Percentiles rank a stretch among this genome's conserved stretches.
These are phyloP conservation scores for Helicoverpa assulta DNA, from an alignment of 2,888 invertebrate species.

Conservation along the genomic window DNA sequence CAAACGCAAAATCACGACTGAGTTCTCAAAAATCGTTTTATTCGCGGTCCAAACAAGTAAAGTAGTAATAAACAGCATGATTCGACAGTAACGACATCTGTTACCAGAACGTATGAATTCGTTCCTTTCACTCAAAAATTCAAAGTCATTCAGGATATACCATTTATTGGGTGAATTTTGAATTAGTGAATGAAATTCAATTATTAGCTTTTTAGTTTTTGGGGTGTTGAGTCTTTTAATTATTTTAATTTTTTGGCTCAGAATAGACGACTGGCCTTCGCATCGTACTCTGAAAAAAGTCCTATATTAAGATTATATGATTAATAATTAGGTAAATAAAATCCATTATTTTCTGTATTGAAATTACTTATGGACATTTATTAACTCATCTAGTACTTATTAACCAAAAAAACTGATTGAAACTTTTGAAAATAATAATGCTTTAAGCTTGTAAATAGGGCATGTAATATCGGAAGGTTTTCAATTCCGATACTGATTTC, in stretches of 20 bases:
- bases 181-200: slow-evolving; percentile 26
- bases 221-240: no score
- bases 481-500: no score
- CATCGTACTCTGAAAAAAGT: no score
- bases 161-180: slow-evolving; percentile 42
- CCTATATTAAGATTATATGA: background rate
- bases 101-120: slow-evolving; percentile 42
- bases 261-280: no score
- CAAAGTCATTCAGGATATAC: slow-evolving; percentile 54
- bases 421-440: background rate
- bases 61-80: slow-evolving; percentile 58
- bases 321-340: background rate
- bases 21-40: slow-evolving; percentile 22
- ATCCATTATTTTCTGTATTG: background rate
- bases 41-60: slow-evolving; percentile 51
- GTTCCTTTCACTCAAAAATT: slow-evolving; percentile 52
- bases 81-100: slow-evolving; percentile 60
- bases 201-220: slow-evolving; percentile 1
- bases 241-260: no score
- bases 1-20: slow-evolving; percentile 39
- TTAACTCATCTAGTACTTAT: no score
- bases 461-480: no score
- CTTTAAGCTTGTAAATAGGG: no score
- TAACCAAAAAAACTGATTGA: background rate
- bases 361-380: background rate